Evolutionary conservation across 2,888 invertebrate species (phyloP), one percentile per base, ranked within the genome.

Genomic region (Andrena camellia): DNA sequence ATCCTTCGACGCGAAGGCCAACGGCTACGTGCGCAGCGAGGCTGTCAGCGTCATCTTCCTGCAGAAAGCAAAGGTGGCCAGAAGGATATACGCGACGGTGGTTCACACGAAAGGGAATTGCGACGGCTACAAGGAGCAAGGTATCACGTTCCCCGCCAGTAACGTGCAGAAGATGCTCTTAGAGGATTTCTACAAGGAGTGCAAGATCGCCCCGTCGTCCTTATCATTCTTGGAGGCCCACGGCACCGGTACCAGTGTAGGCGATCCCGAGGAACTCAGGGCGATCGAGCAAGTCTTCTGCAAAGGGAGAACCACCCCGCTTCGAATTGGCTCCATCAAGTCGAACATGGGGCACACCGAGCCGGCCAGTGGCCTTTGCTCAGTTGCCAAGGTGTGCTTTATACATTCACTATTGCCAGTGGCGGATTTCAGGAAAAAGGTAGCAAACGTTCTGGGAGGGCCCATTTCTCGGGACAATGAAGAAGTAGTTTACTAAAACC

Each of bases 311-410:
- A 96, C 95, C 0, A 96, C 96, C 0, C 97, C 99, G 0, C 95
- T 99, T 0, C 94, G 95, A 96, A 97, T 99, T 78, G 99, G 99
- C 1, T 98, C 99, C 0, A 96, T 98, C 48, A 99, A 99, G 93
- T 98, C 98, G 0, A 99, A 99, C 94, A 95, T 99, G 93, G 99
- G 99, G 0, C 99, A 99, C 94, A 96, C 97, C 0, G 99, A 99
- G 92, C 97, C 98, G 0, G 96, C 96, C 1, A 97, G 97, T 5
- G 97, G 98, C 8, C 94, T 98, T 1, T 97, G 97, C 88, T 97
- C 98, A 0, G 93, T 98, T 80, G 96, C 97, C 0, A 98, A 98
- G 95, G 97, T 96, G 86, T 92, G 59, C 33, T 3, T 5, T 42
- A n/a, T 42, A 20, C 26, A 33, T 29, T 8, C n/a, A 29, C 17